These are phyloP conservation scores for Stichopus horrens DNA, from an alignment of 53 echinoderm and acorn worm genomes.

Conservation along the genomic window DNA sequence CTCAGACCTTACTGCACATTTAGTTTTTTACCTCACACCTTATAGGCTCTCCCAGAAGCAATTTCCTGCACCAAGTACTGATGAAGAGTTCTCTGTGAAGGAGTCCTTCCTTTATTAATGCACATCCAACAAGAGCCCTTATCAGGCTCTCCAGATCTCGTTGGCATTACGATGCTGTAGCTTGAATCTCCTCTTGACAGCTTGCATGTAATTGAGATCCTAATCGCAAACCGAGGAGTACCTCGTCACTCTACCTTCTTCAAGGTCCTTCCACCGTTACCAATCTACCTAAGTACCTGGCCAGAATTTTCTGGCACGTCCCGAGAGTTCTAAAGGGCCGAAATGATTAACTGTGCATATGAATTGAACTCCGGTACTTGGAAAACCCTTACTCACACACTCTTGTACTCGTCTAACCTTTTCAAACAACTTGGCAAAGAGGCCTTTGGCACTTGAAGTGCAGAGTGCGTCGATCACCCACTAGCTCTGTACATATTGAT, in stretches of 20 bases:
- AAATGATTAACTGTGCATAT: constrained; percentile 44
- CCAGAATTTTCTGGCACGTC: constrained; percentile 42
- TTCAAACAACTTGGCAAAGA: constrained; percentile 44
- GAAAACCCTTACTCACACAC: constrained; percentile 37
- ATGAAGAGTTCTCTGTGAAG: constrained; percentile 31
- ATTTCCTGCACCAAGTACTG: constrained; percentile 41
- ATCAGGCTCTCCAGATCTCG: constrained; percentile 48
- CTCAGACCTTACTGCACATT: constrained; percentile 7
- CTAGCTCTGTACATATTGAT: constrained; percentile 47
- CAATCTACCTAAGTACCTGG: constrained; percentile 43
- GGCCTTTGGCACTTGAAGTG: constrained; percentile 46
- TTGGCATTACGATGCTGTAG: constrained; percentile 42
- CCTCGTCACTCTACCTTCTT: constrained; percentile 38
- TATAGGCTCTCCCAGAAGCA: constrained; percentile 45
- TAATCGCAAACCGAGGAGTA: constrained; percentile 41
- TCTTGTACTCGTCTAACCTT: constrained; percentile 35
- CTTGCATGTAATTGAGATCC: constrained; percentile 54
- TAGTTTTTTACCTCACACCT: constrained; percentile 18
- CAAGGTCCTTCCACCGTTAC: constrained; percentile 45
- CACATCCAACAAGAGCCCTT: constrained; percentile 44
- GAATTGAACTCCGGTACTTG: constrained; percentile 7
- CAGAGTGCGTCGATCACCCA: constrained; percentile 36
- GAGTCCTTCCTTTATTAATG: constrained; percentile 47
- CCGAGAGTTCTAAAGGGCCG: constrained; percentile 27
- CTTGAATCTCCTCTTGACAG: constrained; percentile 46